Base-by-base conservation (phyloP, 2,888 invertebrate genomes). In the Ichneumoninae sp. region DNA sequence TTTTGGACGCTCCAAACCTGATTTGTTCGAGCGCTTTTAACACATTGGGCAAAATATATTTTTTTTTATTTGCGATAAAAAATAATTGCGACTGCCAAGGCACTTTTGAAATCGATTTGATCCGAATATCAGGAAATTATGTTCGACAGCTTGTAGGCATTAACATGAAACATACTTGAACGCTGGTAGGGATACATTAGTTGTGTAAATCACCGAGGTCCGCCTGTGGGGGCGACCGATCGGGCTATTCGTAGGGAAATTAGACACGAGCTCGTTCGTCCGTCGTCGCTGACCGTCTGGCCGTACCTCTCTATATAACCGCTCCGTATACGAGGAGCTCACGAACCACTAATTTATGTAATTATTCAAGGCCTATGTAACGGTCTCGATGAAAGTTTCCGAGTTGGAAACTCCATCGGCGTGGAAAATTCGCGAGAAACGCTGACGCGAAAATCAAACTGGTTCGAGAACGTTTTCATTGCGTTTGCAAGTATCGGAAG, bases 191-290 rank as follows among this genome's bases (percentile, higher is more conserved):
- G 82, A 86, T 60, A 87, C 88, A 91, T 89, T 88, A 89, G 89
- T 87, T 83, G 86, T 88, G 88, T 92, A 91, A 92, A 92, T 91
- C 91, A 92, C 87, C 62, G 62, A 80, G 84, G 87, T 88, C 90
- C 89, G 89, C 89, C 90, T 87, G 89, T 88, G 74, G 88, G 89
- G 88, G 86, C 87, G 74, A 54, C 87, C 89, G 89, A 90, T 90
- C 88, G 86, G 75, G 84, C 89, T 87, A 91, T 92, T 92, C 89
- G 89, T 91, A 92, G 90, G 91, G 88, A 92, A 91, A 91, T 92
- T 90, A 91, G 91, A 91, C 90, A 90, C 90, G 89, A 89, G 90
- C 87, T 89, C 77, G 86, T 87, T 87, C 79, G 77, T 82, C 79
- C 84, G 84, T 80, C 82, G 79, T 83, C 86, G 83, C 75, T 81